A percentile compares a stretch with the other conserved stretches of the same genome.
Evolutionary conservation across 2,113 vertebrate species (phyloP).

Genomic region (Oncorhynchus nerka): DNA sequence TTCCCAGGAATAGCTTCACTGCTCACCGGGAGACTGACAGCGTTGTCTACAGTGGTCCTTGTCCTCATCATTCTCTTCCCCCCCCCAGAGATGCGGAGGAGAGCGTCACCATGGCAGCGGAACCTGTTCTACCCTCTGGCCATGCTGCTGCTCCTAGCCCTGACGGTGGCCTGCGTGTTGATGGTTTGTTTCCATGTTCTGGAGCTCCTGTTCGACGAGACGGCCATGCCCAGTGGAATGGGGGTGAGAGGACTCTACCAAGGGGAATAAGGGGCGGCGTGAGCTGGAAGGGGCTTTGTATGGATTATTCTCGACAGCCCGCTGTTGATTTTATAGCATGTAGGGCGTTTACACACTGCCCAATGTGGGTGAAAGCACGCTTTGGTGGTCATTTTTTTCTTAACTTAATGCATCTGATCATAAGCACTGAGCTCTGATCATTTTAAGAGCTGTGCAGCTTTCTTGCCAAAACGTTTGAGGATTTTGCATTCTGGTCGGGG

Average conservation of each 20-base stretch:
- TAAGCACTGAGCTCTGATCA: no score
- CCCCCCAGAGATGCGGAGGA: constrained; percentile 82
- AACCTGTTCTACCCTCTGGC: constrained; percentile 93
- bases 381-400: no score
- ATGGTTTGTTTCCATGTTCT: constrained; percentile 91
- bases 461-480: no score
- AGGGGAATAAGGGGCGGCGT: background rate
- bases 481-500: no score
- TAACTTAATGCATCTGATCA: no score
- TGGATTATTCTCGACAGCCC: background rate
- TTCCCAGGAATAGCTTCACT: no score
- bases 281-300: background rate
- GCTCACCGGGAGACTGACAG: no score
- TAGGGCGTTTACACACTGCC: background rate
- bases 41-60: no score
- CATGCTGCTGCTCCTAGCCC: constrained; percentile 86
- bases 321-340: background rate
- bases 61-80: constrained; percentile 3
- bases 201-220: constrained; percentile 92
- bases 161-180: constrained; percentile 91
- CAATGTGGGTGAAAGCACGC: no score
- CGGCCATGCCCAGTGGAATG: constrained; percentile 91
- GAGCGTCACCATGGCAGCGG: constrained; percentile 91
- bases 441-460: no score
- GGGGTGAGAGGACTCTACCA: constrained; percentile 78